These are phyloP conservation scores for Porites evermanni DNA, from an alignment of 92 coral and sea anemone genomes.

Conservation along the genomic window DNA sequence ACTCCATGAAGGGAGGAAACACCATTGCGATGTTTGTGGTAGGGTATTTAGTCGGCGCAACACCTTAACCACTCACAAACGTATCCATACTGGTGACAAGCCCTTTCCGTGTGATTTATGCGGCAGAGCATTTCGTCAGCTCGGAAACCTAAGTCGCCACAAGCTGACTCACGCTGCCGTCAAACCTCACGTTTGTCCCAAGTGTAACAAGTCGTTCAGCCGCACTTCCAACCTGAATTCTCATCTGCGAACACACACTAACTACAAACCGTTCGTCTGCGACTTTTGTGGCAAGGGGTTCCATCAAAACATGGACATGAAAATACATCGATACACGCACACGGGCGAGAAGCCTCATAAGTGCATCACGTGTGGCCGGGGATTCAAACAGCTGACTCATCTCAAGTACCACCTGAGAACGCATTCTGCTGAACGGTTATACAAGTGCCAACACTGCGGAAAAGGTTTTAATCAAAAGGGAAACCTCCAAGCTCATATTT, in stretches of 20 bases:
- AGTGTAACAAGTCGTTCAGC: constrained; percentile 81
- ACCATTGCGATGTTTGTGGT: constrained; percentile 58
- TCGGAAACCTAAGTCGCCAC: constrained; percentile 72
- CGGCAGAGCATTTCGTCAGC: constrained; percentile 64
- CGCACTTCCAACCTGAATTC: constrained; percentile 80
- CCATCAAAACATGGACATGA: constrained; percentile 85
- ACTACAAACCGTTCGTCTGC: constrained; percentile 75
- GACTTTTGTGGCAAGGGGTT: constrained; percentile 85
- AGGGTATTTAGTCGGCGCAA: constrained; percentile 60
- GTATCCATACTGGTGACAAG: constrained; percentile 69
- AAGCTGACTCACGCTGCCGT: constrained; percentile 69
- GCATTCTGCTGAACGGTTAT: constrained; percentile 80
- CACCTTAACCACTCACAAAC: constrained; percentile 58
- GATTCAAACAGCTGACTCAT: constrained; percentile 87
- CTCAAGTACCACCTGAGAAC: constrained; percentile 94
- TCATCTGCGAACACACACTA: constrained; percentile 78
- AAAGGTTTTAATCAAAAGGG: constrained; percentile 94
- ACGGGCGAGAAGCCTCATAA: constrained; percentile 92
- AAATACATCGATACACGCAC: constrained; percentile 87
- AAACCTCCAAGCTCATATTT: constrained; percentile 84
- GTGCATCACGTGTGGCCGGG: constrained; percentile 85
- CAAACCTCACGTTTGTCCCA: constrained; percentile 67
- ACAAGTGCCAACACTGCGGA: constrained; percentile 85
- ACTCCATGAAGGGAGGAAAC: not conserved
- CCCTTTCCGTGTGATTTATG: constrained; percentile 75